Evolutionary conservation across 2,797 vertebrate genomes (phyloP), one percentile per base, ranked within the genome.

Genomic region (Leucoraja ocellata): DNA sequence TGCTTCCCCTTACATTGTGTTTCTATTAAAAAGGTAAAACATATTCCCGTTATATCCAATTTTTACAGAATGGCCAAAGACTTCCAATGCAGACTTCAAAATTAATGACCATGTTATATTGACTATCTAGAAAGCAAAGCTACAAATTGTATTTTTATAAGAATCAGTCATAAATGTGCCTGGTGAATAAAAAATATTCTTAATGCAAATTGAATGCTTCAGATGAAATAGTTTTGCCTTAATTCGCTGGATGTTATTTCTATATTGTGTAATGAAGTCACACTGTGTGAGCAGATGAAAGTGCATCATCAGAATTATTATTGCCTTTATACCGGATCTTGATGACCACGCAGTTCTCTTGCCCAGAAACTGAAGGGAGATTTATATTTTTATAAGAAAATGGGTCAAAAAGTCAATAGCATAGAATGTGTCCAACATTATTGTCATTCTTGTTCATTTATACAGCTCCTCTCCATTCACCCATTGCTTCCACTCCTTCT

Each of bases 121-220:
- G n/a, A 68, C 32, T 36, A 84, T 32, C 63, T 68, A 10, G 32
- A 18, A 65, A 65, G 28, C 61, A 14, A 8, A 68, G 61, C n/a
- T 7, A 63, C 7, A 68, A 74, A 36, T 23, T 0, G 21, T 21
- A 14, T 39, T 1, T 46, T 91, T 25, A 11, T 74, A 68, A 16
- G 23, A 54, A 54, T 28, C 39, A 18, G 39, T 76, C 36, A 76
- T 92, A 58, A 54, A 54, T 76, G 39, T 58, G 46, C 8, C 46
- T 73, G 90, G 25, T 54, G 65, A 76, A 54, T 54, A 54, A 92
- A 58, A 92, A 92, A 92, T 28, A 92, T 74, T 92, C 73, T 92
- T 32, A 92, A 92, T 76, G 90, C 90, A 92, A 92, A 76, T 92
- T 92, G 71, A 92, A 76, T 92, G 90, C 39, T 92, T 92, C 90